A percentile compares a stretch with the other conserved stretches of the same genome.
Evolutionary conservation across 2,113 vertebrate species (phyloP).

Genomic region (Seriola aureovittata): DNA sequence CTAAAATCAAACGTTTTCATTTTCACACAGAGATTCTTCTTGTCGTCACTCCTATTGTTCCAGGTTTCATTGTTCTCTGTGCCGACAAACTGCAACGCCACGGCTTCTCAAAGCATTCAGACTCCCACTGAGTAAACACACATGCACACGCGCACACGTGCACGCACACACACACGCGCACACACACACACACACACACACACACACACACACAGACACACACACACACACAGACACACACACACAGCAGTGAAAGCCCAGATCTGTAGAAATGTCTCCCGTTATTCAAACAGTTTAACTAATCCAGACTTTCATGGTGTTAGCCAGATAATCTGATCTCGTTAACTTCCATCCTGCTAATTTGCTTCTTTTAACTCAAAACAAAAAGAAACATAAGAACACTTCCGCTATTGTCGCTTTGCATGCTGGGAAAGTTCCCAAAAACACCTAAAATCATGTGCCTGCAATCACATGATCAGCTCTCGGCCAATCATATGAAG

Average conservation of each 20-base stretch:
- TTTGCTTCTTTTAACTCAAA: no score
- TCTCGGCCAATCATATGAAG: not conserved
- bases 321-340: not conserved
- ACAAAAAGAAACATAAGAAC: no score
- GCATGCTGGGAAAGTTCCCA: not conserved
- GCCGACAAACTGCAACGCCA: conserved; percentile 3
- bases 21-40: not conserved
- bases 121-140: not conserved
- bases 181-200: not conserved
- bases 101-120: not conserved
- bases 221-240: no score
- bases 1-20: no score
- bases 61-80: conserved; percentile 33
- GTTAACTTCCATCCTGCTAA: not conserved
- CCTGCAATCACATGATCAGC: not conserved
- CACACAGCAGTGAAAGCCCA: no score
- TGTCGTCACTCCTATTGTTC: not conserved
- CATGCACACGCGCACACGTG: not conserved
- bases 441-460: not conserved
- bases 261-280: not conserved
- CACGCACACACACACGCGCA: no score
- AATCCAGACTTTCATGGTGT: not conserved
- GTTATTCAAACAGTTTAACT: not conserved
- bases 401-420: not conserved
- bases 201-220: no score